Conservation (phyloP, 2,113 vertebrate genomes). For the Lepisosteus osseus region DNA sequence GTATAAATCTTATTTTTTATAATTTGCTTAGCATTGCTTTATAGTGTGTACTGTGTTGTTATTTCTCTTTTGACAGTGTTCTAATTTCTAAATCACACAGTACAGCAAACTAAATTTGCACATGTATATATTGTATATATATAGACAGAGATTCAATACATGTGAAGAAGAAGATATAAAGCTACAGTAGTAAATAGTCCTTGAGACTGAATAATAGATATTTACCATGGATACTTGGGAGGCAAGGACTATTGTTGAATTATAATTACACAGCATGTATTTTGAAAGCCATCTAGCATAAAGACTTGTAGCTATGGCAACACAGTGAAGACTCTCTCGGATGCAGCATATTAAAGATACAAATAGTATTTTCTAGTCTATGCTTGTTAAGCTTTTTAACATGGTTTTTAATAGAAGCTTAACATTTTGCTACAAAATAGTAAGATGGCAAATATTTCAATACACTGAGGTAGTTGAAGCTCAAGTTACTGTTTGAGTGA, state of each 20-base stretch:
- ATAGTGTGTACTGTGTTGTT: no score
- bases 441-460: conserved; percentile 17
- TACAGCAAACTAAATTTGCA: not conserved
- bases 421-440: conserved; percentile 22
- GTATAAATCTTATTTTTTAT: no score
- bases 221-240: conserved; percentile 21
- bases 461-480: not conserved
- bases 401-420: conserved; percentile 23
- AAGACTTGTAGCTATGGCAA: conserved; percentile 42
- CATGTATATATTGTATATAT: not conserved
- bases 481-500: conserved; percentile 1
- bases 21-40: no score
- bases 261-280: conserved; percentile 36
- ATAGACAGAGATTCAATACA: not conserved
- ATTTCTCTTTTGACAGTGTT: no score
- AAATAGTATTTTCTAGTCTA: conserved; percentile 31
- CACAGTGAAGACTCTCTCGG: conserved; percentile 20
- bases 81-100: no score
- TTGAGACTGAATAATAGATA: conserved; percentile 5
- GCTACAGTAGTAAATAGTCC: conserved; percentile 24
- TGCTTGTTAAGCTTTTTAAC: conserved; percentile 29
- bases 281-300: conserved; percentile 22
- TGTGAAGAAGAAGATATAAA: not conserved
- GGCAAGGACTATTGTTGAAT: conserved; percentile 19
- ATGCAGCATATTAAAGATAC: conserved; percentile 28